phyloP scores from a whole-genome alignment of 1,140 invertebrate species.

The Drosophila pachea region DNA sequence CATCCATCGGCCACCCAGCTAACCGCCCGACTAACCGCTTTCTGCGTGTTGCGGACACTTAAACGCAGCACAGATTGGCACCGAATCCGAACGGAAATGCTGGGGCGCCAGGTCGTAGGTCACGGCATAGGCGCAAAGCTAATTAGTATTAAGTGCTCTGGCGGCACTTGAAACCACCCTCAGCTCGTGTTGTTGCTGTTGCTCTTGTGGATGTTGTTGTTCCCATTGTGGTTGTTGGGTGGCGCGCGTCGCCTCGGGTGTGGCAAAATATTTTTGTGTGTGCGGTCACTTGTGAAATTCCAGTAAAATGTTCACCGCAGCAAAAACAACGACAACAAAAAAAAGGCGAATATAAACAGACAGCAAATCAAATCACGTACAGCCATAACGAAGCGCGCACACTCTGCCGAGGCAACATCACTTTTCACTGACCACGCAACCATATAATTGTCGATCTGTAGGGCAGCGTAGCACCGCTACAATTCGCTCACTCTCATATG shows the following conservation, averaged over 20 bases:
- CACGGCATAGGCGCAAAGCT: conserved; percentile 74
- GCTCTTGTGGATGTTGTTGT: conserved; percentile 25
- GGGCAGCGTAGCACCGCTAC: too few relatives aligned
- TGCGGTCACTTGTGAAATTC: conserved; percentile 74
- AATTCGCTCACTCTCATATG: too few relatives aligned
- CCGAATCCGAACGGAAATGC: conserved; percentile 67
- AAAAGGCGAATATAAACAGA: conserved; percentile 11
- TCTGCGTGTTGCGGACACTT: conserved; percentile 69
- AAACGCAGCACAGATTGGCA: conserved; percentile 72
- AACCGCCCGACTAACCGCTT: background rate
- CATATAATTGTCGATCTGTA: too few relatives aligned
- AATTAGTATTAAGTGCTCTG: conserved; percentile 77
- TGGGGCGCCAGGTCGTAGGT: conserved; percentile 63
- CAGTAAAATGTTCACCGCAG: conserved; percentile 51
- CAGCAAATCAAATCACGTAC: background rate
- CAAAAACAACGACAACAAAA: conserved; percentile 7
- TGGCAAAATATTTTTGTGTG: conserved; percentile 74
- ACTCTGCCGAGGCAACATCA: conserved; percentile 17
- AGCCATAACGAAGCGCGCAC: conserved; percentile 14
- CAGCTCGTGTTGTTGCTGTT: conserved; percentile 13
- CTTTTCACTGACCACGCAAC: background rate
- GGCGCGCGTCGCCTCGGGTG: conserved; percentile 60
- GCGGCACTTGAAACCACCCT: conserved; percentile 64
- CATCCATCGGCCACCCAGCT: background rate
- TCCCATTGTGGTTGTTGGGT: conserved; percentile 27